A percentile compares a stretch with the other conserved stretches of the same genome.
These are phyloP conservation scores for Acanthococcus lagerstroemiae DNA, from an alignment of 2,888 invertebrate genomes.

Conservation along the genomic window DNA sequence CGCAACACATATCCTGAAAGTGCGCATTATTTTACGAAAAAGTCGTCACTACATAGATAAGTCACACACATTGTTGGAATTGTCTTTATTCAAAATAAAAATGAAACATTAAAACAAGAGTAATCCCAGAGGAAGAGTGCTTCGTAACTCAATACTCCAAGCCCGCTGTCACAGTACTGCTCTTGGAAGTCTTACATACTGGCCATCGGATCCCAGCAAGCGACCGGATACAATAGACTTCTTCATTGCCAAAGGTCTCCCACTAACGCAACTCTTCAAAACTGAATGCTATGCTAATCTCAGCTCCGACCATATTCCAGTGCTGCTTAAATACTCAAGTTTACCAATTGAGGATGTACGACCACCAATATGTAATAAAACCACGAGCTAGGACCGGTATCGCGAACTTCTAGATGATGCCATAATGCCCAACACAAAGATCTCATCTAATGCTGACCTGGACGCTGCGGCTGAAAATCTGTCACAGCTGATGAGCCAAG, in stretches of 20 bases:
- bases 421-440: not conserved
- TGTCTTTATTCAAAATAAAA: no score
- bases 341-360: not conserved
- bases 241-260: not conserved
- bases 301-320: not conserved
- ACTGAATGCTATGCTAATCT: not conserved
- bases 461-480: not conserved
- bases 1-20: no score
- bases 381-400: not conserved
- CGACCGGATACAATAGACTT: not conserved
- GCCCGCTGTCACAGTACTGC: no score
- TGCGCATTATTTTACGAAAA: no score
- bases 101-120: no score
- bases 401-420: not conserved
- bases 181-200: not conserved
- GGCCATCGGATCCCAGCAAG: not conserved
- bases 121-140: no score
- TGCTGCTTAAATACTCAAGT: not conserved
- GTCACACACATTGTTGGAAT: no score
- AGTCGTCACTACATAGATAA: no score
- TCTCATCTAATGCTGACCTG: not conserved
- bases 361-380: not conserved
- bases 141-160: no score
- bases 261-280: not conserved
- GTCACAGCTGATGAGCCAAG: not conserved